Evolutionary conservation across 1,140 invertebrate genomes (phyloP).

Genomic region (Drosophila arawakana): DNA sequence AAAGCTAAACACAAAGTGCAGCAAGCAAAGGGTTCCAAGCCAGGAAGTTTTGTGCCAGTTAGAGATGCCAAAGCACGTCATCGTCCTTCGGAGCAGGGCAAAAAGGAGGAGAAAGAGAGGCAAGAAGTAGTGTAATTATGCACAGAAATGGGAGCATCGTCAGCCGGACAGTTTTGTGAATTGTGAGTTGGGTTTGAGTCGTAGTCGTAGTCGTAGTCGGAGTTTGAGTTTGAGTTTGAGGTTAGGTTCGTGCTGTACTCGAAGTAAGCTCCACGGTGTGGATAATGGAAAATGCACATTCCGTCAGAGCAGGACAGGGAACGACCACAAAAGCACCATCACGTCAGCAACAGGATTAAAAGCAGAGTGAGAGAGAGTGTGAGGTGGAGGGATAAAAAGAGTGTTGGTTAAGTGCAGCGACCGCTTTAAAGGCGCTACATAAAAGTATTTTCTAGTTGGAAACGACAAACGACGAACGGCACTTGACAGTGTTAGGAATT

Average conservation of each 20-base stretch:
- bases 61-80: conserved; percentile 69
- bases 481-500: conserved; percentile 44
- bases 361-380: background rate
- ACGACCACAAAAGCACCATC: conserved; percentile 63
- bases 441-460: conserved; percentile 32
- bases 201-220: no score
- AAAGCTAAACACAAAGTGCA: conserved; percentile 20
- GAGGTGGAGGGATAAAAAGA: background rate
- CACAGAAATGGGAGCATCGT: conserved; percentile 63
- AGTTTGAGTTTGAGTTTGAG: conserved; percentile 1
- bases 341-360: conserved; percentile 70
- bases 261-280: conserved; percentile 49
- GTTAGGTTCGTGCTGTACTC: conserved; percentile 50
- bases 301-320: conserved; percentile 32
- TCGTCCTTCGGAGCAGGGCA: conserved; percentile 47
- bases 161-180: conserved; percentile 6
- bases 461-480: conserved; percentile 14
- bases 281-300: conserved; percentile 75
- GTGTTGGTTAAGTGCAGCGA: conserved; percentile 56
- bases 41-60: conserved; percentile 77
- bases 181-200: background rate
- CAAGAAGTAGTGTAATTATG: conserved; percentile 63
- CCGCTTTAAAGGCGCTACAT: conserved; percentile 31
- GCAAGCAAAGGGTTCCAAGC: conserved; percentile 6
- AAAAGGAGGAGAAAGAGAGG: background rate